Evolutionary conservation across 2,113 vertebrate genomes (phyloP).

Genomic region (Ornithorhynchus anatinus): DNA sequence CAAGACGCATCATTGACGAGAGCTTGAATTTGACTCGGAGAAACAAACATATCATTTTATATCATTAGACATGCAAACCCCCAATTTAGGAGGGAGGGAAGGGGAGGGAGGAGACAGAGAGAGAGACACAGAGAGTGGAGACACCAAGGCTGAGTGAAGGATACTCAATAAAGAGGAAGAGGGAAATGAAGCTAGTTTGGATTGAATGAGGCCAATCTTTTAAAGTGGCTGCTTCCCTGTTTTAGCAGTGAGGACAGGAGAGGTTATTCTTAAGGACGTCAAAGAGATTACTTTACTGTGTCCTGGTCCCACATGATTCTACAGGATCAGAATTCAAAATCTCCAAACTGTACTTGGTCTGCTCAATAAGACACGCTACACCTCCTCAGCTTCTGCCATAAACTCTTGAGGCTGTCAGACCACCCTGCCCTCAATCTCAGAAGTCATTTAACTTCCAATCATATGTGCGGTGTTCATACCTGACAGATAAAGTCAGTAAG

Average conservation of each 20-base stretch:
- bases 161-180: too few species aligned
- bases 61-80: conserved; percentile 66
- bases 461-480: conserved; percentile 40
- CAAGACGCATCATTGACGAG: conserved; percentile 64
- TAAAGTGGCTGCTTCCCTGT: conserved; percentile 50
- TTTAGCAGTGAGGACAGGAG: conserved; percentile 53
- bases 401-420: conserved; percentile 32
- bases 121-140: too few species aligned
- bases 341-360: conserved; percentile 2
- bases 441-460: conserved; percentile 35
- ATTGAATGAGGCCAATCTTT: conserved; percentile 42
- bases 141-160: conserved; percentile 54
- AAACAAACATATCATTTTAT: conserved; percentile 73
- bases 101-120: neutral
- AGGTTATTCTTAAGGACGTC: too few species aligned
- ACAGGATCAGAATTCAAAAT: too few species aligned
- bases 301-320: too few species aligned
- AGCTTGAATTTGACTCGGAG: conserved; percentile 51
- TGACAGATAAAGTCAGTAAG: conserved; percentile 29
- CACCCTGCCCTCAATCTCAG: neutral
- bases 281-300: too few species aligned
- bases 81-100: conserved; percentile 55
- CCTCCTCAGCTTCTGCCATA: neutral
- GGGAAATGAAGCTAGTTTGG: too few species aligned
- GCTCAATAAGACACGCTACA: neutral